These are phyloP conservation scores for Eugnorisma glareosa DNA, from an alignment of 2,888 invertebrate genomes.

Conservation along the genomic window DNA sequence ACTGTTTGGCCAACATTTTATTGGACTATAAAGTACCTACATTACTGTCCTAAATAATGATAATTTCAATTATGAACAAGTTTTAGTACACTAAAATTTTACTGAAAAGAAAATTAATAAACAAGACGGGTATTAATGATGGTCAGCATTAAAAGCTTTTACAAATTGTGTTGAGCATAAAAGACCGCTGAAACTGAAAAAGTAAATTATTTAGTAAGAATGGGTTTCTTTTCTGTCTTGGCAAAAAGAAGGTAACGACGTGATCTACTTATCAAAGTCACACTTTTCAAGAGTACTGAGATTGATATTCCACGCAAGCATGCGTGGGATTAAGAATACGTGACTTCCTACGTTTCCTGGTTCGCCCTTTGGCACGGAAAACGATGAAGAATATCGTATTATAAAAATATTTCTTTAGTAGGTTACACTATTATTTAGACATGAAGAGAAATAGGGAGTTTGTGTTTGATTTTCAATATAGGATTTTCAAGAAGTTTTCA, in stretches of 20 bases:
- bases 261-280: conserved; percentile 65
- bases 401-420: conserved; percentile 1
- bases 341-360: conserved; percentile 61
- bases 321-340: conserved; percentile 68
- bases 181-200: conserved; percentile 1
- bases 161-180: conserved; percentile 19
- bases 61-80: conserved; percentile 51
- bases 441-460: background rate
- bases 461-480: background rate
- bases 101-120: conserved; percentile 16
- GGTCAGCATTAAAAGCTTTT: conserved; percentile 13
- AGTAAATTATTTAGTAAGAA: background rate
- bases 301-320: conserved; percentile 70
- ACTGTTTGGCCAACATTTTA: conserved; percentile 44
- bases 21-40: conserved; percentile 45
- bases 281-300: conserved; percentile 56
- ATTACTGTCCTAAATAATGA: conserved; percentile 42
- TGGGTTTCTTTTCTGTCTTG: background rate
- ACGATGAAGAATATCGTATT: conserved; percentile 17
- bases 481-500: background rate
- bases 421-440: background rate
- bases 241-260: conserved; percentile 46
- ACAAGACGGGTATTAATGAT: conserved; percentile 29
- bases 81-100: conserved; percentile 19
- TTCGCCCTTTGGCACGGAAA: conserved; percentile 44